Conservation (phyloP, 2,797 vertebrate genomes). For the Huso huso region DNA sequence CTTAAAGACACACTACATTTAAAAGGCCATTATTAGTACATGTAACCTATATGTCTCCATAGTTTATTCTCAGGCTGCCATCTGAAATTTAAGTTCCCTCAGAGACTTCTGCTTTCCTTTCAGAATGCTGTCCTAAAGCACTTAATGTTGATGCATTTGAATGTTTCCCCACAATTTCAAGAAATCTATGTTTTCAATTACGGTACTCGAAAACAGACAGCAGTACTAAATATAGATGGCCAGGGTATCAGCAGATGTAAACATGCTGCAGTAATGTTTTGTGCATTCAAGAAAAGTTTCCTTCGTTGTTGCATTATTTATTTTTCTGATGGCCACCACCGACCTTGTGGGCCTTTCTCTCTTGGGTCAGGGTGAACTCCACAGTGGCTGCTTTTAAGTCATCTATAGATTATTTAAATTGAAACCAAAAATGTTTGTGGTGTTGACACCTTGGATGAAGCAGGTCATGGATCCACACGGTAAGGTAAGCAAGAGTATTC, state of each 20-base stretch:
- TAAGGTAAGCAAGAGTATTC: slow-evolving; percentile 5
- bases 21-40: slow-evolving; percentile 39
- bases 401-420: background rate
- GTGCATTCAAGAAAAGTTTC: slow-evolving; percentile 3
- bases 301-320: slow-evolving; percentile 11
- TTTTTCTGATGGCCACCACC: slow-evolving; percentile 9
- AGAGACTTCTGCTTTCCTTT: slow-evolving; percentile 19
- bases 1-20: slow-evolving; percentile 39
- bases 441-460: no score
- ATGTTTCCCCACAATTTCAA: background rate
- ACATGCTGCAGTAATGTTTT: background rate
- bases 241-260: background rate
- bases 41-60: slow-evolving; percentile 29
- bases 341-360: slow-evolving; percentile 8
- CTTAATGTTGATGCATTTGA: slow-evolving; percentile 27
- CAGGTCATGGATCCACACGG: background rate
- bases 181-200: background rate
- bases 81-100: slow-evolving; percentile 18
- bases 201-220: background rate
- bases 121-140: slow-evolving; percentile 14
- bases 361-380: background rate
- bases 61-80: slow-evolving; percentile 22
- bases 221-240: background rate
- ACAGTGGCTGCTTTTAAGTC: background rate
- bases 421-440: background rate